A percentile compares a stretch with the other conserved stretches of the same genome.
Evolutionary conservation across 2,888 invertebrate species (phyloP).

Genomic region (Drosophila siamana): DNA sequence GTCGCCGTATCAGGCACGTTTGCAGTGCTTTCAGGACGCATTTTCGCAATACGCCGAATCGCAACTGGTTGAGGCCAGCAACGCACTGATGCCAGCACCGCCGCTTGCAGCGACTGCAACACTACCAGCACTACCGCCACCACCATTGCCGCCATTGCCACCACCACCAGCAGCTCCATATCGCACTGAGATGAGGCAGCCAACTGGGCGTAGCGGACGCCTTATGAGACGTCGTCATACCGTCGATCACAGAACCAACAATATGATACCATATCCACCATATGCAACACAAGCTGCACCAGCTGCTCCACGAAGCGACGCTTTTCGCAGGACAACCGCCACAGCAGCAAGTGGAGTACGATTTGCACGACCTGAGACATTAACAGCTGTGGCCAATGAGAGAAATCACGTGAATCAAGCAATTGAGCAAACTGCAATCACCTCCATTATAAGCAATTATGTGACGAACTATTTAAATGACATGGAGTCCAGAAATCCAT

Average conservation of each 20-base stretch:
- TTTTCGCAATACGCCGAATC: constrained; percentile 9
- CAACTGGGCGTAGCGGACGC: background rate
- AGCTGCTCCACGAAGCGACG: background rate
- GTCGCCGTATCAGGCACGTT: constrained; percentile 15
- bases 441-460: constrained; percentile 50
- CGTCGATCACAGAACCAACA: constrained; percentile 34
- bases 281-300: background rate
- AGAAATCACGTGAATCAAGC: constrained; percentile 9
- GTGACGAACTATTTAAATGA: constrained; percentile 39
- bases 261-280: constrained; percentile 6
- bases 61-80: background rate
- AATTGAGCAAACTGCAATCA: constrained; percentile 40
- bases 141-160: background rate
- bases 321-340: background rate
- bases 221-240: constrained; percentile 28
- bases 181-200: background rate
- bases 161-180: background rate
- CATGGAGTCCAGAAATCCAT: constrained; percentile 9
- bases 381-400: background rate
- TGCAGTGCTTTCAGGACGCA: constrained; percentile 53
- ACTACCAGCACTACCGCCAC: background rate
- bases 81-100: constrained; percentile 4
- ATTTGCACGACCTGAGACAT: constrained; percentile 1
- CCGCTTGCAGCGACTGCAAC: background rate
- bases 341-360: background rate